Base-by-base conservation (phyloP, 2,113 vertebrate genomes). In the Psephotus haematonotus region DNA sequence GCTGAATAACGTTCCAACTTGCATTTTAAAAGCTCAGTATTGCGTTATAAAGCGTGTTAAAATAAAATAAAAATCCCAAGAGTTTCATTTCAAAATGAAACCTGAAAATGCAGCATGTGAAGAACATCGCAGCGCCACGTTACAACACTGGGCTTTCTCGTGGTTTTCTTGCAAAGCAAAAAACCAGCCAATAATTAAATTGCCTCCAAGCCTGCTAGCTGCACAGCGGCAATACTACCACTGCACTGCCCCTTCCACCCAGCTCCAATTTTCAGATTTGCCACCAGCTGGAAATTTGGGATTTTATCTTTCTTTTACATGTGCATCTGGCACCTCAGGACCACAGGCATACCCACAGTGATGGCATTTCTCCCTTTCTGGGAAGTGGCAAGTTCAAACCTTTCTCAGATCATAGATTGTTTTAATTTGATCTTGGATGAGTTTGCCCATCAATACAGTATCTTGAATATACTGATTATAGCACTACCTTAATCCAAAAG, bases 121-220 rank as follows among this genome's bases (percentile, higher is more conserved):
- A 65, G 41, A 47, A 37, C 49, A 44, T 76, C 5, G 2, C 70
- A 52, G 52, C 0, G 2, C 33, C 8, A 9, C 0, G 0, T 52
- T 79, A 37, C 2, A 79, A 65, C 17, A 19, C 3, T 22, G 69
- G 18, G 15, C 33, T 80, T 92, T 65, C 41, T 44, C 9, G 43
- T 33, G 35, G 33, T 52, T 91, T 79, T 65, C 49, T 67, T 49
- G 16, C 55, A 75, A 75, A 84, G 47, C 13, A 80, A 88, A 79
- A 77, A 77, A 35, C 20, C 13, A 67, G 9, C 28, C 4, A 5
- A 25, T 55, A 71, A 91, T 63, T 49, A 57, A 74, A 53, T 59
- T 62, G 6, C 29, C 77, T 59, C 37, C 69, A 49, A 78, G 46
- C 25, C 50, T 52, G 70, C 22, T 67, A 33, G 57, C 29, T 47